Percentiles rank a stretch among this genome's conserved stretches.
These are phyloP conservation scores for Scaptomyza tumidula DNA, from an alignment of 2,888 invertebrate genomes.

Conservation along the genomic window DNA sequence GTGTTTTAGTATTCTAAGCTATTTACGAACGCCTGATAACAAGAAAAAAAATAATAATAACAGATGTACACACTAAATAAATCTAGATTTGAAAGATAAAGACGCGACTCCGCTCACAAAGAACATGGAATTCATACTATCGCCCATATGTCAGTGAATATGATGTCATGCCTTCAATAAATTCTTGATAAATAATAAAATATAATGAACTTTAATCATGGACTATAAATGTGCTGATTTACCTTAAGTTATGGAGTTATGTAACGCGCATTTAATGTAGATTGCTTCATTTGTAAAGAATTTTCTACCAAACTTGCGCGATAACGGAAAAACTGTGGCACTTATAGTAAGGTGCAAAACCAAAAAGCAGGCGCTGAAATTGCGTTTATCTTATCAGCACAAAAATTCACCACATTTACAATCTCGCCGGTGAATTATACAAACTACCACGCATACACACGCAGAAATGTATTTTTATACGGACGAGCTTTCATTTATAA, in stretches of 20 bases:
- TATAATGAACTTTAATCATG: constrained; percentile 40
- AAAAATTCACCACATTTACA: constrained; percentile 32
- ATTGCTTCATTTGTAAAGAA: constrained; percentile 72
- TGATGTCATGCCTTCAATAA: constrained; percentile 62
- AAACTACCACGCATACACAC: constrained; percentile 7
- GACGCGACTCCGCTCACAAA: constrained; percentile 3
- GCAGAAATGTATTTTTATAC: background rate
- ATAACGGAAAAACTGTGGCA: constrained; percentile 52
- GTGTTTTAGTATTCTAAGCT: constrained; percentile 1
- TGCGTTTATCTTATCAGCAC: constrained; percentile 64
- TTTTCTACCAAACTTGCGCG: constrained; percentile 56
- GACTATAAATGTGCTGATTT: constrained; percentile 42
- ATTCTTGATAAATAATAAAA: constrained; percentile 5
- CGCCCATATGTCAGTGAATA: constrained; percentile 32
- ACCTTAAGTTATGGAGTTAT: constrained; percentile 49
- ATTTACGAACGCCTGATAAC: constrained; percentile 22
- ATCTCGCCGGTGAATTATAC: constrained; percentile 34
- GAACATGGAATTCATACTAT: constrained; percentile 11
- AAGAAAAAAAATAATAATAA: background rate
- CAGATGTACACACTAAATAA: constrained; percentile 33
- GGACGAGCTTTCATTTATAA: background rate
- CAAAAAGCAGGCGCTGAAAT: constrained; percentile 46
- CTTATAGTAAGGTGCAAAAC: constrained; percentile 54
- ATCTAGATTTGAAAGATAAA: constrained; percentile 62
- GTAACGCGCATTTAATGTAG: constrained; percentile 57